Conservation (phyloP, 2,113 vertebrate genomes). For the pig (Sus scrofa) region T2T-Sscrofa CM000818.6:72311501-72312000, state of each 20-base stretch:
- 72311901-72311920: too few relatives aligned
- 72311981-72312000: background rate
- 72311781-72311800: background rate
- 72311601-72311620: background rate
- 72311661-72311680: constrained; percentile 27
- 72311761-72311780: background rate
- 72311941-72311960: background rate
- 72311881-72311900: background rate
- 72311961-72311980: background rate
- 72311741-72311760: constrained; percentile 26
- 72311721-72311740: background rate
- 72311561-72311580: background rate
- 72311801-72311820: background rate
- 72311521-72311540: background rate
- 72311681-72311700: background rate
- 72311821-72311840: background rate
- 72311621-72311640: background rate
- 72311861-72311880: background rate
- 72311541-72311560: background rate
- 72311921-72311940: background rate
- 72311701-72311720: background rate
- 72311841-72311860: background rate
- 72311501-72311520: background rate
- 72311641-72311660: background rate
- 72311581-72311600: background rate